Evolutionary conservation across 2,113 vertebrate species (phyloP), one percentile per base, ranked within the genome.

Genomic region (Fregata magnificens): DNA sequence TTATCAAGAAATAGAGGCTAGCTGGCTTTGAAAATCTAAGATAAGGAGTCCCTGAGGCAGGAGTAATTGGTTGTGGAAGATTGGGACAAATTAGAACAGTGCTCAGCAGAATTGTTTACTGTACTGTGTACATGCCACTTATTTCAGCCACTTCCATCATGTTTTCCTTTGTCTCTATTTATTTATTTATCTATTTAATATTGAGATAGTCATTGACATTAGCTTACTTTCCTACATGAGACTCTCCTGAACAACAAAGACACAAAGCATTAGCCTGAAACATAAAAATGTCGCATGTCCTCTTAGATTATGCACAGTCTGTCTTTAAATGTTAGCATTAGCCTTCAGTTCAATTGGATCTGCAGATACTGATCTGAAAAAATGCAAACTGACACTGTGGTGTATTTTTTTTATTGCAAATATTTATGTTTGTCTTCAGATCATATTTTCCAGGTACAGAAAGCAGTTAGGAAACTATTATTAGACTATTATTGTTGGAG

Each of bases 311-410:
- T 61, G 67, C 71, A 67, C 73, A 96, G 26, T 45, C 94, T 96
- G 90, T 93, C 93, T 94, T 94, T 97, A 81, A 94, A 95, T 40
- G 81, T 94, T 97, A 93, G 50, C 62, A 40, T 93, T 95, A 97
- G 93, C 84, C 93, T 96, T 97, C 95, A 93, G 74, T 90, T 94
- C 77, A 59, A 55, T 45, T 90, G 69, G 20, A 88, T 94, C 79
- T 76, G n/a, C 74, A 86, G 44, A 72, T 21, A 77, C 19, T 66
- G 82, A 70, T 50, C 70, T 76, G 77, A 72, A 95, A 93, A 89
- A 90, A 94, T 85, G 45, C 62, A 82, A 76, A 72, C 70, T 67
- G 90, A 94, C 79, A 52, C 45, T 59, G 63, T 82, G 42, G 19
- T 61, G 4, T 76, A 36, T 63, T 72, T 85, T 86, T 86, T 86